Percentiles rank a stretch among this genome's conserved stretches.
Conservation (phyloP, 2,113 vertebrate genomes). For the Myodes glareolus region DNA sequence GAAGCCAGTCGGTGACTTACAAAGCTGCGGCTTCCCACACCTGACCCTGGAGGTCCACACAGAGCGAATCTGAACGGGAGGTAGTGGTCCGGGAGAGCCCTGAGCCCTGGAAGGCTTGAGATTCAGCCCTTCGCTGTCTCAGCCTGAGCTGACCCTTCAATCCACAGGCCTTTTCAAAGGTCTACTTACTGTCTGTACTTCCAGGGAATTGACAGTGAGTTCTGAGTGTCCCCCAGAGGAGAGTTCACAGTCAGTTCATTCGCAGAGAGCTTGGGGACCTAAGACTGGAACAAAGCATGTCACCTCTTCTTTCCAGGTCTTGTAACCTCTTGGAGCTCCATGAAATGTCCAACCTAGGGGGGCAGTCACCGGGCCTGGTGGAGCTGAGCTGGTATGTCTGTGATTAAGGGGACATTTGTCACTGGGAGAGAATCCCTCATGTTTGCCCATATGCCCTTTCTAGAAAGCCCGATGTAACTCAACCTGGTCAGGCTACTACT, state of each 20-base stretch:
- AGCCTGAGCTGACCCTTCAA: slow-evolving; percentile 16
- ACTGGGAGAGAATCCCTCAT: rapidly evolving
- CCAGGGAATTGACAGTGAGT: neutral
- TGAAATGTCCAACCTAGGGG: rapidly evolving
- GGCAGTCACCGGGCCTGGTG: neutral
- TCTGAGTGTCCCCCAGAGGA: neutral
- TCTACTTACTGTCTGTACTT: neutral
- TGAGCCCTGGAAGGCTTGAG: slow-evolving; percentile 47
- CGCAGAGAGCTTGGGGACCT: no score
- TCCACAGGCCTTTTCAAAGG: slow-evolving; percentile 6
- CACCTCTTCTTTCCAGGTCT: neutral
- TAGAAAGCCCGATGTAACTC: neutral
- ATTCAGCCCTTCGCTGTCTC: slow-evolving; percentile 51
- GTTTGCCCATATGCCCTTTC: rapidly evolving
- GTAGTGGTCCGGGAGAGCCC: neutral
- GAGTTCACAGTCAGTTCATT: neutral
- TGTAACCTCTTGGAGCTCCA: neutral
- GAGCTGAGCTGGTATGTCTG: neutral
- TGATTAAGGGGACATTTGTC: neutral
- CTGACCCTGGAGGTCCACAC: slow-evolving; percentile 7
- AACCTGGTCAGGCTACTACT: neutral
- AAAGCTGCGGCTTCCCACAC: neutral
- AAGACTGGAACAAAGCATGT: rapidly evolving
- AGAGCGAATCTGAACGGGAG: slow-evolving; percentile 18
- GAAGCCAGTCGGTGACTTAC: neutral